Conservation (phyloP, 2,113 vertebrate species). For the Lycocorax pyrrhopterus region DNA sequence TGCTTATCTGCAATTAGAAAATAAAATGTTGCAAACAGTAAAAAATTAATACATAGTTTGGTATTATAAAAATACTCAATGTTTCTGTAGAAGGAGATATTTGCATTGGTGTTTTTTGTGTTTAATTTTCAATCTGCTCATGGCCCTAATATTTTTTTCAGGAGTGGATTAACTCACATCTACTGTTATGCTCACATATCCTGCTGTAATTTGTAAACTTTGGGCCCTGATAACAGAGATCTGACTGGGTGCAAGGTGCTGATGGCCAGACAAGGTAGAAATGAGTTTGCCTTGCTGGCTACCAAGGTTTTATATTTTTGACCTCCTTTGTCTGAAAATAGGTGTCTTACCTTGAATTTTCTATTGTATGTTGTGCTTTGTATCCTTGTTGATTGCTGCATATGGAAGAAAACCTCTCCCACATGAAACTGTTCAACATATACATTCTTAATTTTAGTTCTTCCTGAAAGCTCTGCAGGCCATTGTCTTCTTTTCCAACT, state of each 20-base stretch:
- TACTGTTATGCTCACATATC: neutral
- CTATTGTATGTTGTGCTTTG: neutral
- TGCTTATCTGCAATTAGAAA: neutral
- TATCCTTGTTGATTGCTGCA: neutral
- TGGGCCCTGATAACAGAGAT: neutral
- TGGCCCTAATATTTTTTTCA: neutral
- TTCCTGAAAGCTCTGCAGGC: neutral
- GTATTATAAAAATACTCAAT: neutral
- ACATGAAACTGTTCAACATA: neutral
- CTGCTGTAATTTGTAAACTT: neutral
- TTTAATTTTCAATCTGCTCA: neutral
- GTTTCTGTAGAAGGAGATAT: neutral
- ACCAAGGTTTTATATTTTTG: neutral
- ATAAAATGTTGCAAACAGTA: neutral
- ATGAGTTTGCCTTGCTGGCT: neutral
- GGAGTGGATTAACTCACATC: neutral
- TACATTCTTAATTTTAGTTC: neutral
- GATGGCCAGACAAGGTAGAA: accelerated
- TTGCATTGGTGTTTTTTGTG: accelerated
- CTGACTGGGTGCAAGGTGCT: neutral
- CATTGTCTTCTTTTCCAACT: neutral
- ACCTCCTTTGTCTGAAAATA: neutral
- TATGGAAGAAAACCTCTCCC: neutral
- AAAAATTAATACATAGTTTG: accelerated
- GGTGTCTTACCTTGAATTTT: neutral